Conservation (phyloP, 2,888 invertebrate species). For the Cyclophora albipunctata region DNA sequence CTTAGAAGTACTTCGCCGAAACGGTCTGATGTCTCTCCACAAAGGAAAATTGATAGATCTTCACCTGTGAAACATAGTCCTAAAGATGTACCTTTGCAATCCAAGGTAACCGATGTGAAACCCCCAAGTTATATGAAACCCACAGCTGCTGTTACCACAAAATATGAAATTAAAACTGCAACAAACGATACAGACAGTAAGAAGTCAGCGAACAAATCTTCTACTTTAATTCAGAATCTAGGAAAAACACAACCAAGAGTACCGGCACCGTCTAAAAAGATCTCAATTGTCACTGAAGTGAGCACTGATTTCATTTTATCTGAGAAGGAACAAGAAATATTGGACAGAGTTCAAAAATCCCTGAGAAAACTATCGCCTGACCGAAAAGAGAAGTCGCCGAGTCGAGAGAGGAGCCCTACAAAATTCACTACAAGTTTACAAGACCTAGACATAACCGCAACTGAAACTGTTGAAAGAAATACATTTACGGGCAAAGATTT, state of each 20-base stretch:
- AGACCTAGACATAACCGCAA: constrained; percentile 35
- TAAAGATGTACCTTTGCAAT: constrained; percentile 6
- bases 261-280: constrained; percentile 36
- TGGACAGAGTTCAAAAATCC: constrained; percentile 56
- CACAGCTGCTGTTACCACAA: constrained; percentile 14
- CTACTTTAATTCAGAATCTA: not conserved
- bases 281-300: constrained; percentile 24
- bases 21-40: not conserved
- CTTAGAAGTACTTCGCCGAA: too few species aligned
- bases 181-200: constrained; percentile 10
- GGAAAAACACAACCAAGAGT: constrained; percentile 19
- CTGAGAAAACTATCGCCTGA: constrained; percentile 58
- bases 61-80: constrained; percentile 1
- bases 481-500: constrained; percentile 16
- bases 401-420: constrained; percentile 39
- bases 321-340: constrained; percentile 56
- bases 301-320: constrained; percentile 41
- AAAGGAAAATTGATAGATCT: not conserved
- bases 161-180: constrained; percentile 17
- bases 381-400: constrained; percentile 43
- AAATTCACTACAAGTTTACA: constrained; percentile 44
- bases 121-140: constrained; percentile 21
- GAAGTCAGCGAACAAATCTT: too few species aligned
- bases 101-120: constrained; percentile 24
- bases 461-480: constrained; percentile 16